Conservation (phyloP, 2,113 vertebrate species). For the Glaucidium brasilianum region DNA sequence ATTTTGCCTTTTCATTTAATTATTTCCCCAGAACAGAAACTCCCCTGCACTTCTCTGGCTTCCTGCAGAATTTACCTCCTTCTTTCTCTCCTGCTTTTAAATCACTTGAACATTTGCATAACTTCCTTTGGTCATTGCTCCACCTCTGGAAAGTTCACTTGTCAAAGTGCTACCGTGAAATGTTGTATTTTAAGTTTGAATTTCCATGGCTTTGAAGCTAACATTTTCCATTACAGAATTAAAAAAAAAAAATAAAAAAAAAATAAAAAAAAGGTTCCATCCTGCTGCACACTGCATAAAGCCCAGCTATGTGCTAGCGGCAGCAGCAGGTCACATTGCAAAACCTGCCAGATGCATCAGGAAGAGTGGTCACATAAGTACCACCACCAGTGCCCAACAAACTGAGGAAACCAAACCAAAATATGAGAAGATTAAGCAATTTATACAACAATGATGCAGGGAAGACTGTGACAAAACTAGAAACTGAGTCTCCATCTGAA, state of each 20-base stretch:
- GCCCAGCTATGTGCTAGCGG: fast-evolving
- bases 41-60: not conserved
- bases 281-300: not conserved
- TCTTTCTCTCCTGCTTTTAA: not conserved
- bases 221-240: not conserved
- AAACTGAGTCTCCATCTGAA: not conserved
- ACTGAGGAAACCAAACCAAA: not conserved
- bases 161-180: not conserved
- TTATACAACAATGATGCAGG: not conserved
- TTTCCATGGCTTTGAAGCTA: conserved; percentile 10
- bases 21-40: not conserved
- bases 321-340: not conserved
- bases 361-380: not conserved
- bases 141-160: not conserved
- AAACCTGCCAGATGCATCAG: fast-evolving
- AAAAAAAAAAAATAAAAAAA: not conserved
- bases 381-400: not conserved
- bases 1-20: not conserved
- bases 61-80: not conserved
- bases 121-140: not conserved
- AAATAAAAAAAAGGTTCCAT: not conserved
- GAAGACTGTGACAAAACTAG: not conserved
- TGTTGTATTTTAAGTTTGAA: not conserved
- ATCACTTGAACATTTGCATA: not conserved
- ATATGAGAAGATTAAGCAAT: not conserved